phyloP scores from a whole-genome alignment of 1,140 invertebrate species.

The Macrostomum lignano region DNA sequence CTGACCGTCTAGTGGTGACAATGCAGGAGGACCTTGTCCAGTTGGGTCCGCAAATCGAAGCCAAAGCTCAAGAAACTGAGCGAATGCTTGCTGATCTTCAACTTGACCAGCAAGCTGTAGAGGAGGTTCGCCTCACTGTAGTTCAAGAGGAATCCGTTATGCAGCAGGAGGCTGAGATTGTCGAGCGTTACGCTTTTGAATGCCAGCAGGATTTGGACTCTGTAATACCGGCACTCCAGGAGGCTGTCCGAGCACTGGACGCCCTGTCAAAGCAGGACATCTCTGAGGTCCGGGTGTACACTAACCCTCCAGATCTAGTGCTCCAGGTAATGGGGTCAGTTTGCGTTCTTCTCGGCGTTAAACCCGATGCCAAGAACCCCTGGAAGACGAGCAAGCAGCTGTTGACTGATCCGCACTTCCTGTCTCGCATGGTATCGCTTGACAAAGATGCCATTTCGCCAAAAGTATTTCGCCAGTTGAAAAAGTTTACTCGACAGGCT shows the following conservation, averaged over 20 bases:
- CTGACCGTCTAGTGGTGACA: constrained; percentile 18
- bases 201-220: constrained; percentile 21
- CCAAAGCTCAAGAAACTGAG: no score
- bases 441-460: constrained; percentile 21
- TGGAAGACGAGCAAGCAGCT: constrained; percentile 20
- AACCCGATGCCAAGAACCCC: no score
- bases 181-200: constrained; percentile 24
- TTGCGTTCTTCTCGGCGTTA: constrained; percentile 46
- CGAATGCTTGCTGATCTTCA: no score
- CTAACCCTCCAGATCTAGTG: constrained; percentile 17
- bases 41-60: constrained; percentile 20
- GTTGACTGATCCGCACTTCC: constrained; percentile 19
- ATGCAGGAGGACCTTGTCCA: constrained; percentile 21
- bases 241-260: constrained; percentile 47
- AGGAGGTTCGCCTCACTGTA: constrained; percentile 23
- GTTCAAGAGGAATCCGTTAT: constrained; percentile 20
- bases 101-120: constrained; percentile 13
- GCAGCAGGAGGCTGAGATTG: constrained; percentile 22
- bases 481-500: constrained; percentile 17
- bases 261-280: constrained; percentile 58
- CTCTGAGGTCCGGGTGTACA: constrained; percentile 44
- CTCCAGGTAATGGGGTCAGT: constrained; percentile 44
- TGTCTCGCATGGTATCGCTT: constrained; percentile 19
- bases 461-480: constrained; percentile 19
- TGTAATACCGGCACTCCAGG: constrained; percentile 44